phyloP scores from a whole-genome alignment of 2,888 invertebrate genomes.

The Acleris emargana region DNA sequence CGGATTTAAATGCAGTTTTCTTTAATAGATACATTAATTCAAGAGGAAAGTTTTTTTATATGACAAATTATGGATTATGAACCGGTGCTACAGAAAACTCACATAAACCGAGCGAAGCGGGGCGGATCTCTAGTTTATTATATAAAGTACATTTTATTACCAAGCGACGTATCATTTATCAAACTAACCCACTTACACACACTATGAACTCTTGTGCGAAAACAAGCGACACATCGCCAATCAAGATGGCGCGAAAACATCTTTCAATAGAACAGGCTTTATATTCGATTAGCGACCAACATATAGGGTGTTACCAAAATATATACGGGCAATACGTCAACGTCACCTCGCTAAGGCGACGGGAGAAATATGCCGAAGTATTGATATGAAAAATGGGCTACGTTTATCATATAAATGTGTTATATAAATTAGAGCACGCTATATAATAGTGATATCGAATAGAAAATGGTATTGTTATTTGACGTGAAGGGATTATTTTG shows the following conservation, averaged over 20 bases:
- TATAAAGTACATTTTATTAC: too few species aligned
- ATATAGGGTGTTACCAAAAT: slow-evolving; percentile 52
- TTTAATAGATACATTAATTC: too few species aligned
- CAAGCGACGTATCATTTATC: not conserved
- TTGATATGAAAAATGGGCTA: slow-evolving; percentile 58
- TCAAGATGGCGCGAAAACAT: slow-evolving; percentile 5
- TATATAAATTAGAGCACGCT: slow-evolving; percentile 32
- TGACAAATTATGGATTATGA: too few species aligned
- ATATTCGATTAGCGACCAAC: slow-evolving; percentile 62
- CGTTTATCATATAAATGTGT: slow-evolving; percentile 53
- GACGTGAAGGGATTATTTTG: slow-evolving; percentile 33
- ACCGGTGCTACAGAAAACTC: too few species aligned
- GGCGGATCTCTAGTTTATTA: too few species aligned
- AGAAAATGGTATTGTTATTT: slow-evolving; percentile 33
- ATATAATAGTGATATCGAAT: slow-evolving; percentile 34
- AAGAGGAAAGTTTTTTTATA: too few species aligned
- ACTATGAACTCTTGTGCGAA: too few species aligned
- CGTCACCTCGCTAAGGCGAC: slow-evolving; percentile 46
- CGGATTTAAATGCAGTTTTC: too few species aligned
- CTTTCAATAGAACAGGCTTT: slow-evolving; percentile 46
- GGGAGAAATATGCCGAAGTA: slow-evolving; percentile 55
- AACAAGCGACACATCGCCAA: not conserved
- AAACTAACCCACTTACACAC: not conserved
- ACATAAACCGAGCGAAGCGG: too few species aligned
- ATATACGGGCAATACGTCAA: slow-evolving; percentile 58